Base-by-base conservation (phyloP, 2,113 vertebrate genomes). In the Varanus salvator region DNA sequence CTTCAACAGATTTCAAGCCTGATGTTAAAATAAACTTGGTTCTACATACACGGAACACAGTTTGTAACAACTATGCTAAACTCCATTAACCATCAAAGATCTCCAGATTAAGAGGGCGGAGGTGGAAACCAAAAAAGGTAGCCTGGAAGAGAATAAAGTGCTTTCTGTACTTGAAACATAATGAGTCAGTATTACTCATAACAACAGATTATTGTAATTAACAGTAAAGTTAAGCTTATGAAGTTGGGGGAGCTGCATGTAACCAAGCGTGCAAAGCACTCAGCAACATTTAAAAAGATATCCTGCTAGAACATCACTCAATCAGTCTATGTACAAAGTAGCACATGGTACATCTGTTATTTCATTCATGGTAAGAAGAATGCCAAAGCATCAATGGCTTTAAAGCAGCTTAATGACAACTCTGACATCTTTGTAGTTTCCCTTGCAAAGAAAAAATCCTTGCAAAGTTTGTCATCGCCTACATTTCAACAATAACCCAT, bases 191-290 rank as follows among this genome's bases (percentile, higher is more conserved):
- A 76, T 91, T 95, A 95, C 89, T 94, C 90, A 87, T 94, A 87
- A 90, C 92, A 93, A 68, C 78, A 57, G 91, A 96, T 96, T 95
- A 96, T 8, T 94, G 92, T 95, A 94, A 96, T 95, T 95, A 95
- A 91, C 91, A 93, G 87, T 92, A 95, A 91, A 94, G 92, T 84
- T 84, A 87, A 86, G 92, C 92, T 92, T 94, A 44, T 92, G 94
- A 54, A 64, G 93, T 90, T 31, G 38, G 91, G 0, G 92, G 92
- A 95, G 91, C 34, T 77, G 93, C 94, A 94, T 93, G 94, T 95
- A 95, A 95, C 68, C 90, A 84, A 64, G 90, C 8, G 89, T 54
- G 92, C 21, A 93, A 91, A 94, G 89, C 71, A 95, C 93, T 94
- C 91, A 94, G 92, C 89, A 92, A 82, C 87, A 93, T 60, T 92